phyloP scores from a whole-genome alignment of 2,113 vertebrate species.

The Brachirus orientalis region DNA sequence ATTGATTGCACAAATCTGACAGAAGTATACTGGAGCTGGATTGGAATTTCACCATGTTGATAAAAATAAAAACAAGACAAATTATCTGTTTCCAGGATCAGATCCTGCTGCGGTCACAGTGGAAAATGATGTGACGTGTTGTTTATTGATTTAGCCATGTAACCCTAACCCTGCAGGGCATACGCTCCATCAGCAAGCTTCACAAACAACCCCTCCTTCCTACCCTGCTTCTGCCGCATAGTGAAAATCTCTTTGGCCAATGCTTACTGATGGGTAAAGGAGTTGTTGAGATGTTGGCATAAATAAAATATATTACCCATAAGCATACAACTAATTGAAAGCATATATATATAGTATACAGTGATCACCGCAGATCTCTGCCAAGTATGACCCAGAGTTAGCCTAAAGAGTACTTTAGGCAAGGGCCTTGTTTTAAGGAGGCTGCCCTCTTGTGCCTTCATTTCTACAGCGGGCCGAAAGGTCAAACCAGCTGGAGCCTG shows the following conservation, averaged over 20 bases:
- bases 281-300: too few species aligned
- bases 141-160: constrained; percentile 60
- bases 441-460: too few species aligned
- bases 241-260: not conserved
- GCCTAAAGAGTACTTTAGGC: too few species aligned
- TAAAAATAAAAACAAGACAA: not conserved
- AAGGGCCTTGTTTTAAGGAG: too few species aligned
- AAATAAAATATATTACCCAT: too few species aligned
- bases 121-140: constrained; percentile 61
- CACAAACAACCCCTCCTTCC: constrained; percentile 11
- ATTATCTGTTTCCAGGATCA: not conserved
- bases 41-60: not conserved
- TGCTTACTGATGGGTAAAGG: not conserved
- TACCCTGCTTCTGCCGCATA: constrained; percentile 1
- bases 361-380: too few species aligned
- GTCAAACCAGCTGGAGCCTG: too few species aligned
- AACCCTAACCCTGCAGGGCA: constrained; percentile 60
- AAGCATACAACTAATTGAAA: too few species aligned
- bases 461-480: too few species aligned
- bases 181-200: constrained; percentile 21
- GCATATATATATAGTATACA: too few species aligned
- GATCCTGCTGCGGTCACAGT: constrained; percentile 29
- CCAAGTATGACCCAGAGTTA: too few species aligned
- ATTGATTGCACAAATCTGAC: not conserved
- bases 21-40: not conserved